Evolutionary conservation across 2,797 vertebrate genomes (phyloP).

Genomic region (Darevskia nairensis): DNA sequence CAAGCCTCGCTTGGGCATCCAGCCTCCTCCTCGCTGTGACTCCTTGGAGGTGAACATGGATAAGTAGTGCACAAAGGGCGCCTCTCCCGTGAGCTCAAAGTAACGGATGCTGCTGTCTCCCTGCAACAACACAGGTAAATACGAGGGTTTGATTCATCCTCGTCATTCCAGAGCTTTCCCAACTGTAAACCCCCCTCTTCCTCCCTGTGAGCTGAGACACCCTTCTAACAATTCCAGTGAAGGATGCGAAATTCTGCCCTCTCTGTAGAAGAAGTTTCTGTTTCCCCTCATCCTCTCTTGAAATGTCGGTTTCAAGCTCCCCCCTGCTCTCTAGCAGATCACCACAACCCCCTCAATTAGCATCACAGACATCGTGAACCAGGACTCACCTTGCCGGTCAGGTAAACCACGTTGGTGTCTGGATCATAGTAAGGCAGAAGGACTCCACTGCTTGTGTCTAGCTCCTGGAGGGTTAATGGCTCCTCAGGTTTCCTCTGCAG

Average conservation of each 20-base stretch:
- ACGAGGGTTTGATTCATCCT: neutral
- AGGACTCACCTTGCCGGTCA: conserved; percentile 87
- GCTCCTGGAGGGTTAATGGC: conserved; percentile 87
- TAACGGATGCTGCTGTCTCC: conserved; percentile 94
- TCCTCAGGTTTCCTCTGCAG: conserved; percentile 81
- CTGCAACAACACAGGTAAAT: conserved; percentile 64
- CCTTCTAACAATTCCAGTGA: neutral
- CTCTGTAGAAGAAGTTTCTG: neutral
- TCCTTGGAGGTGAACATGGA: conserved; percentile 93
- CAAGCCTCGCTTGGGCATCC: conserved; percentile 93
- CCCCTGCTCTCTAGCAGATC: neutral
- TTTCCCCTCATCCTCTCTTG: neutral
- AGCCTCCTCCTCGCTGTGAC: conserved; percentile 92
- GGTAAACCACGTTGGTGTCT: conserved; percentile 89
- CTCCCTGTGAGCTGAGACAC: neutral
- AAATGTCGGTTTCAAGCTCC: neutral
- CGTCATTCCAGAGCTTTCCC: neutral
- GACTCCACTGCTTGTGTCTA: conserved; percentile 92
- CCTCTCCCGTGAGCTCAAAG: conserved; percentile 91
- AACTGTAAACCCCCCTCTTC: neutral
- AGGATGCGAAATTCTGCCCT: neutral
- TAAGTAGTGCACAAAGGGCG: conserved; percentile 89
- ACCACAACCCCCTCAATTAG: neutral
- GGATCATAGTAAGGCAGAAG: conserved; percentile 91
- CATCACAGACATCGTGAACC: neutral